These are phyloP conservation scores for Sesia bembeciformis DNA, from an alignment of 2,888 invertebrate species.

Conservation along the genomic window DNA sequence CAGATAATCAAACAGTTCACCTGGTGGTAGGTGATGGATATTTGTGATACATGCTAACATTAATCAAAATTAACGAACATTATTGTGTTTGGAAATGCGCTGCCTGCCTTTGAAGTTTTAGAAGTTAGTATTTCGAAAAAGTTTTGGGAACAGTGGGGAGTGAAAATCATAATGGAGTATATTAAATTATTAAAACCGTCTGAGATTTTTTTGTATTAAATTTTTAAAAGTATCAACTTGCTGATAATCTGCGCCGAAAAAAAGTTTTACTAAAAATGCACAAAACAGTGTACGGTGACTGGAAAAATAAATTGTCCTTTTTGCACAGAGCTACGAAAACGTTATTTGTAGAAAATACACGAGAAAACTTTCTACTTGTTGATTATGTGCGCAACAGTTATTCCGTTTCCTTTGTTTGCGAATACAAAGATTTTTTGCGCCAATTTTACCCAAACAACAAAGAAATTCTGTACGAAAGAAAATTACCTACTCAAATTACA, in stretches of 20 bases:
- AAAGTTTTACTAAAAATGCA: not conserved
- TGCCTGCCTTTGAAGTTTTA: no score
- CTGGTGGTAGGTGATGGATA: no score
- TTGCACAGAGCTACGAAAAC: not conserved
- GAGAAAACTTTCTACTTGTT: slow-evolving; percentile 4
- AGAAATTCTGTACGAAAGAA: not conserved
- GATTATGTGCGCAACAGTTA: slow-evolving; percentile 7
- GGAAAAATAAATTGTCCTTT: not conserved
- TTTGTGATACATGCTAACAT: no score
- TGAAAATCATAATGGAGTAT: no score
- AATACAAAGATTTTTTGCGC: not conserved
- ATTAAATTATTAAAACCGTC: no score
- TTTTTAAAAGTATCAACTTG: not conserved
- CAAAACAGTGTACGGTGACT: no score
- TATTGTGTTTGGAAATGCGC: no score
- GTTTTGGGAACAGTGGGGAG: no score
- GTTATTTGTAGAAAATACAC: not conserved
- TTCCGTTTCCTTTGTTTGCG: slow-evolving; percentile 1
- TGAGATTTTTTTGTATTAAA: no score
- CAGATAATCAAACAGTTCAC: no score
- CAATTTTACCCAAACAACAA: not conserved
- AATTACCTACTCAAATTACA: not conserved
- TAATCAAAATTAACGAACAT: no score
- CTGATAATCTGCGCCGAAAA: not conserved
- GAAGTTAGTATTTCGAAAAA: no score